phyloP scores from a whole-genome alignment of 2,888 invertebrate species.

The Lithophane ornitopus region DNA sequence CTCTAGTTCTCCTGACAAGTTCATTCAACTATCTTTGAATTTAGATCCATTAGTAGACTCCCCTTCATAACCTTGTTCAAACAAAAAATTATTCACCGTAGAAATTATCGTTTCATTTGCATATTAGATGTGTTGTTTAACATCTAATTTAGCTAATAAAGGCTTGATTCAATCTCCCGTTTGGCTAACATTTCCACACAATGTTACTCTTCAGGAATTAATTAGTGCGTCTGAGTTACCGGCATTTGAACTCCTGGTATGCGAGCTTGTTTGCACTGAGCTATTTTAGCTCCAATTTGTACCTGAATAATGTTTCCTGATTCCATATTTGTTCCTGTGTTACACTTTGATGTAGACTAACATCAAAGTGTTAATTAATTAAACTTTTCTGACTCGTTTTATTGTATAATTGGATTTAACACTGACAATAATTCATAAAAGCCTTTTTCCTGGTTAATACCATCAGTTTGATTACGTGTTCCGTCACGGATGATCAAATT shows the following conservation, averaged over 20 bases:
- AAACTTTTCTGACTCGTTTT: not conserved
- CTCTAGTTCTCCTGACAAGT: constrained; percentile 29
- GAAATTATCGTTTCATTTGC: constrained; percentile 52
- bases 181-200: constrained; percentile 69
- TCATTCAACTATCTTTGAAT: constrained; percentile 49
- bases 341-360: constrained; percentile 52
- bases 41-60: constrained; percentile 14
- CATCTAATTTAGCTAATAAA: constrained; percentile 68
- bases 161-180: constrained; percentile 65
- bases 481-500: constrained; percentile 13
- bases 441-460: not conserved
- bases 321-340: constrained; percentile 59
- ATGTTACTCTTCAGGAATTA: constrained; percentile 79
- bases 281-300: constrained; percentile 70
- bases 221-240: constrained; percentile 77
- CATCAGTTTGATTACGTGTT: not conserved
- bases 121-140: constrained; percentile 59
- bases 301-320: constrained; percentile 67
- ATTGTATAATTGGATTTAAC: not conserved
- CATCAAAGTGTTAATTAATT: constrained; percentile 37
- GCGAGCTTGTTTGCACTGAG: constrained; percentile 65
- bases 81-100: constrained; percentile 33
- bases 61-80: constrained; percentile 9
- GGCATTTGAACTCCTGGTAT: constrained; percentile 74
- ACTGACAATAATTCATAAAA: not conserved